A percentile compares a stretch with the other conserved stretches of the same genome.
Conservation (phyloP, 35 echinoderm and acorn worm genomes). For the Ophiothrix spiculata region DNA sequence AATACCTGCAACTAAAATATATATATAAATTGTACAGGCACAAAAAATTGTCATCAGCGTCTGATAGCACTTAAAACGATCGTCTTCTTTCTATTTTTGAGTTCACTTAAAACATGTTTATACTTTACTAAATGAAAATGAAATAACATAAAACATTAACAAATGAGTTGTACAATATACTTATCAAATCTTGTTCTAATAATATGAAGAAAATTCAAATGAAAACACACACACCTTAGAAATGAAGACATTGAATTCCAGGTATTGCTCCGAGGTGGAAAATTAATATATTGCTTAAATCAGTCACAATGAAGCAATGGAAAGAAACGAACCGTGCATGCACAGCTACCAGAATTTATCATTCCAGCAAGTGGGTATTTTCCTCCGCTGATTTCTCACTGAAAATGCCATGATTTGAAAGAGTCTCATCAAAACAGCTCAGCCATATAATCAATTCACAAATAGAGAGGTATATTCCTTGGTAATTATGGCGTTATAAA, state of each 20-base stretch:
- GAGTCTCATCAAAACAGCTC: not conserved
- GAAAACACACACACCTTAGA: not conserved
- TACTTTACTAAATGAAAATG: no score
- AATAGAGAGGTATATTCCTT: not conserved
- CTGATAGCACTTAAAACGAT: no score
- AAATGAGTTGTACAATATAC: no score
- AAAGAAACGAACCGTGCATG: not conserved
- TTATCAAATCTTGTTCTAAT: no score
- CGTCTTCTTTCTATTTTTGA: no score
- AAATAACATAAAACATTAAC: no score
- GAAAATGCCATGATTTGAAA: not conserved
- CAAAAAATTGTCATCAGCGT: no score
- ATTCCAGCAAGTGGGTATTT: not conserved
- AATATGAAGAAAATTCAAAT: not conserved
- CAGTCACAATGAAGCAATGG: not conserved
- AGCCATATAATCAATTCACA: no score
- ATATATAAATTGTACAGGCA: no score
- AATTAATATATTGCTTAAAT: constrained; percentile 17
- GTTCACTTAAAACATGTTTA: no score
- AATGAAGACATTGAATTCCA: constrained; percentile 2
- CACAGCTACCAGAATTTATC: not conserved
- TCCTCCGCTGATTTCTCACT: not conserved
- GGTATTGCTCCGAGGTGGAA: not conserved
- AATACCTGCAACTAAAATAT: no score
- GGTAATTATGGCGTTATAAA: not conserved